Evolutionary conservation across 2,113 vertebrate genomes (phyloP).

Genomic region (Cettia cetti): DNA sequence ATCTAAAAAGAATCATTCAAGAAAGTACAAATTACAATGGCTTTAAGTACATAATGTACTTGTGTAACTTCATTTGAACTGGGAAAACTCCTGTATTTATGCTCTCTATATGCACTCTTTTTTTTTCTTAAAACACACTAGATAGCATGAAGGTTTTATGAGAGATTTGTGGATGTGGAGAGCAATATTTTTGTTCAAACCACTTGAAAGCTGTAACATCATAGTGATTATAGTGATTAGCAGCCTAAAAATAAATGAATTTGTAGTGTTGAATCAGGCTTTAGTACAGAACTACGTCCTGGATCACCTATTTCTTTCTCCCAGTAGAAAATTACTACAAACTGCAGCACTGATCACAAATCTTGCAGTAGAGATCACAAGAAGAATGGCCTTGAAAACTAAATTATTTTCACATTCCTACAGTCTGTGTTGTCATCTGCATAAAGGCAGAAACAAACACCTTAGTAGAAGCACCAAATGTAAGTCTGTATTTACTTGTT

Average conservation of each 20-base stretch:
- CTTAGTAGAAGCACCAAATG: neutral
- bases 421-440: neutral
- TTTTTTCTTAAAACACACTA: neutral
- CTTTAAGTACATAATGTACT: neutral
- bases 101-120: neutral
- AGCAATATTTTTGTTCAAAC: neutral
- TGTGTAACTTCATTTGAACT: neutral
- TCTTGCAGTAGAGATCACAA: neutral
- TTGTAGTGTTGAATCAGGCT: neutral
- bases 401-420: neutral
- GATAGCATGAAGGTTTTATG: neutral
- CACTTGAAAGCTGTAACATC: neutral
- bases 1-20: neutral
- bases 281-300: neutral
- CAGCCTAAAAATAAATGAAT: neutral
- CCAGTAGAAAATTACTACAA: neutral
- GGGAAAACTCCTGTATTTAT: neutral
- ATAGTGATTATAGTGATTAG: neutral
- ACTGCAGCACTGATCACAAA: neutral
- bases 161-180: neutral
- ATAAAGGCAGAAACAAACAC: neutral
- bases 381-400: neutral
- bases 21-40: neutral
- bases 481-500: neutral
- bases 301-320: neutral